Conservation (phyloP, 2,888 invertebrate genomes). For the Oligia fasciuncula region DNA sequence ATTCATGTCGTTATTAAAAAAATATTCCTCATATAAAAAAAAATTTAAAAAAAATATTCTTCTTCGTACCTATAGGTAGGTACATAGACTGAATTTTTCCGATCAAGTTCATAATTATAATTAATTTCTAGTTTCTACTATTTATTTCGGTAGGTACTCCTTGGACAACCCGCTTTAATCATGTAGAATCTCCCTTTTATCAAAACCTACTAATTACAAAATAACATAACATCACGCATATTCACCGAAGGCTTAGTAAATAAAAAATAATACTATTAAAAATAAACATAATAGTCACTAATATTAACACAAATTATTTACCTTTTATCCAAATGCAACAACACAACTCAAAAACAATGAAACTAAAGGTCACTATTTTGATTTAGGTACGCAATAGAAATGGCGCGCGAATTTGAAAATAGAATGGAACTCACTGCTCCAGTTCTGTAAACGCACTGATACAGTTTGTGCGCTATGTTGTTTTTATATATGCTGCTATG, state of each 20-base stretch:
- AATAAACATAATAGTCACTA: not conserved
- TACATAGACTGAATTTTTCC: not conserved
- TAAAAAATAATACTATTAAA: not conserved
- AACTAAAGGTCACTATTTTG: constrained; percentile 33
- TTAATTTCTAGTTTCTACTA: not conserved
- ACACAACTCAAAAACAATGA: constrained; percentile 42
- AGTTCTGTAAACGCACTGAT: constrained; percentile 79
- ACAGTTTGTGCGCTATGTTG: constrained; percentile 77
- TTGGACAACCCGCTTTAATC: not conserved
- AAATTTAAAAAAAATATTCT: no score
- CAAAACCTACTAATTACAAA: not conserved
- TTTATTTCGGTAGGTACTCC: not conserved
- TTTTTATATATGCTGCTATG: constrained; percentile 80
- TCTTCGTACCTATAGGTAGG: not conserved
- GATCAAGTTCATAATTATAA: not conserved
- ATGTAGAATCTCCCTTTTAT: not conserved
- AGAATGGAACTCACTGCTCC: constrained; percentile 71
- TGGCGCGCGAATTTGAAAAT: constrained; percentile 72
- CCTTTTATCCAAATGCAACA: constrained; percentile 36
- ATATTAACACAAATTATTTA: constrained; percentile 25
- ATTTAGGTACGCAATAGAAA: constrained; percentile 53
- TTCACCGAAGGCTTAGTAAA: not conserved
- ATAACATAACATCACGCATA: not conserved
- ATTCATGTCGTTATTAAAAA: not conserved
- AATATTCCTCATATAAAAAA: no score